phyloP scores from a whole-genome alignment of 2,888 invertebrate genomes.

The Drosophila ochracea region DNA sequence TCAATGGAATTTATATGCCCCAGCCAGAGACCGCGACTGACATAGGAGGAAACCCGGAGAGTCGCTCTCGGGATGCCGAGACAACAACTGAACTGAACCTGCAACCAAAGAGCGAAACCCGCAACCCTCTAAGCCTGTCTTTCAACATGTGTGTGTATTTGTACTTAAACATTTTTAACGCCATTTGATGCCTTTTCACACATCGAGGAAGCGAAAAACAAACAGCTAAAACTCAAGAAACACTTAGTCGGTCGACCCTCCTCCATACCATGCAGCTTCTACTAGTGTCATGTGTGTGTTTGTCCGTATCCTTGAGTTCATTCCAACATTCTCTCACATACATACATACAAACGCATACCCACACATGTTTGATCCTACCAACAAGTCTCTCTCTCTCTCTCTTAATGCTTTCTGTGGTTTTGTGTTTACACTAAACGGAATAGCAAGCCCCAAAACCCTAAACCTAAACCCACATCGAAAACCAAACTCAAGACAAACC shows the following conservation, averaged over 20 bases:
- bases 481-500: conserved; percentile 27
- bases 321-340: conserved; percentile 26
- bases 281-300: conserved; percentile 10
- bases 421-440: conserved; percentile 69
- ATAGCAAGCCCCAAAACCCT: conserved; percentile 36
- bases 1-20: conserved; percentile 76
- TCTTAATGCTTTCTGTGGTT: conserved; percentile 62
- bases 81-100: conserved; percentile 37
- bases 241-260: conserved; percentile 66
- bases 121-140: conserved; percentile 18
- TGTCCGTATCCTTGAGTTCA: conserved; percentile 48
- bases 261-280: conserved; percentile 21
- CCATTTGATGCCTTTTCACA: conserved; percentile 81
- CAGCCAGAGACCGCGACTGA: conserved; percentile 9
- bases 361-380: conserved; percentile 53
- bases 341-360: background rate
- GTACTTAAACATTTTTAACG: conserved; percentile 79
- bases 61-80: conserved; percentile 19
- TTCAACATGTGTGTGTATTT: conserved; percentile 28
- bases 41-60: conserved; percentile 11
- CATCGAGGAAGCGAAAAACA: conserved; percentile 68
- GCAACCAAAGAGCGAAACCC: conserved; percentile 26
- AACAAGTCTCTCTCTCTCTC: conserved; percentile 49
- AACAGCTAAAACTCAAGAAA: conserved; percentile 74
- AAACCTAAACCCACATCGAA: conserved; percentile 21